These are phyloP conservation scores for Aspidapion aeneum DNA, from an alignment of 2,888 invertebrate genomes.

Conservation along the genomic window DNA sequence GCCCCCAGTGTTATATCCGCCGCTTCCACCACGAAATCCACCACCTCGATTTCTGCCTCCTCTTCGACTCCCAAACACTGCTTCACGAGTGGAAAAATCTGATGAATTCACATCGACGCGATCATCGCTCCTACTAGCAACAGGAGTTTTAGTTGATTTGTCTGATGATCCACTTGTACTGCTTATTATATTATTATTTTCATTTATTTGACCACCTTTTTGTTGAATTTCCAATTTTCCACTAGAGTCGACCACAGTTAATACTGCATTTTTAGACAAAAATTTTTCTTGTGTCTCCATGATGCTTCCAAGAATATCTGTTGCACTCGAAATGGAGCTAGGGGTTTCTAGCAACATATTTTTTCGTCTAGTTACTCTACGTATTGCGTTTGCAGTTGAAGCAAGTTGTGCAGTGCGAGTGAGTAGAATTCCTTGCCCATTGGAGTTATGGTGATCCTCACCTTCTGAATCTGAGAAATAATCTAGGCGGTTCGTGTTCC, in stretches of 20 bases:
- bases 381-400: constrained; percentile 42
- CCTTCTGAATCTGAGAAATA: constrained; percentile 53
- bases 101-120: not conserved
- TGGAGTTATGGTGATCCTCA: constrained; percentile 26
- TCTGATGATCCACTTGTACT: constrained; percentile 19
- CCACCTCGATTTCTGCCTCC: not conserved
- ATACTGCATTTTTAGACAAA: constrained; percentile 60
- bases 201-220: constrained; percentile 12
- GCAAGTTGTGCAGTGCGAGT: constrained; percentile 47
- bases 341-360: constrained; percentile 38
- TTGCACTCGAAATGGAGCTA: constrained; percentile 46
- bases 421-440: constrained; percentile 24
- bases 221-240: constrained; percentile 58
- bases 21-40: not conserved
- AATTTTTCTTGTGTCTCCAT: constrained; percentile 67
- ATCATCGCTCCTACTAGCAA: not conserved
- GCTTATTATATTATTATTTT: constrained; percentile 16
- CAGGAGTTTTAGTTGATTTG: constrained; percentile 7
- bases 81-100: not conserved
- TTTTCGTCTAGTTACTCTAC: constrained; percentile 49
- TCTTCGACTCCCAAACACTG: not conserved
- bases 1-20: not conserved
- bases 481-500: constrained; percentile 64
- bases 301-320: constrained; percentile 66
- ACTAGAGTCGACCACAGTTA: constrained; percentile 55